Base-by-base conservation (phyloP, 2,888 invertebrate species). In the Cyrtodaria siliqua region DNA sequence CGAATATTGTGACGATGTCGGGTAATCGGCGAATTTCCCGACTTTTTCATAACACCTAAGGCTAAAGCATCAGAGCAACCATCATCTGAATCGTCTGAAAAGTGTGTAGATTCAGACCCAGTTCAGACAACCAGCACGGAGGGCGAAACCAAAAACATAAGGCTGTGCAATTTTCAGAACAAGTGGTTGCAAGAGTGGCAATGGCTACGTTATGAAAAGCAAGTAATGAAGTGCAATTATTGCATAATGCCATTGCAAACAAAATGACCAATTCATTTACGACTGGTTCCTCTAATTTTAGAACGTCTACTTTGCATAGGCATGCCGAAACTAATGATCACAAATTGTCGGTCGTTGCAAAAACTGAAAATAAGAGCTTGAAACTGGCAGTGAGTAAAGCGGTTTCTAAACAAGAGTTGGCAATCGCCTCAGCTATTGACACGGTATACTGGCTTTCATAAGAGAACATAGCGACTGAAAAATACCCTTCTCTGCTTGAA, bases 401-500 rank as follows among this genome's bases (percentile, higher is more conserved):
- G 40, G 16, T 38, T 38, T 38, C 40, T 38, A 38, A 44, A 26
- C 24, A 38, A 44, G 40, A 23, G 23, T 3, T n/a, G 8, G 59
- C 42, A 24, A 26, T 59, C 2, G n/a, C 8, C 24, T 59, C 20
- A 16, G 59, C 59, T 26, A 40, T 59, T 59, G 23, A 40, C 26
- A 14, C 42, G 23, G 71, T 49, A 0, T 71, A 63, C 26, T 71
- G 71, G 63, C 38, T 64, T 23, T 50, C 57, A 12, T 57, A 63
- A 27, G 71, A 71, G 27, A 56, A 71, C 42, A 63, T 71, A 23
- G 49, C 71, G 16, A 59, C 63, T 12, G 50, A 42, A 16, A 71
- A 71, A 23, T 71, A 71, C 50, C 33, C 63, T 29, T 63, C 63
- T 42, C 44, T 59, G n/a, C n/a, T n/a, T n/a, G n/a, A n/a, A n/a